A percentile compares a stretch with the other conserved stretches of the same genome.
Evolutionary conservation across 2,797 vertebrate species (phyloP).

Genomic region (Bradypodion ventrale): DNA sequence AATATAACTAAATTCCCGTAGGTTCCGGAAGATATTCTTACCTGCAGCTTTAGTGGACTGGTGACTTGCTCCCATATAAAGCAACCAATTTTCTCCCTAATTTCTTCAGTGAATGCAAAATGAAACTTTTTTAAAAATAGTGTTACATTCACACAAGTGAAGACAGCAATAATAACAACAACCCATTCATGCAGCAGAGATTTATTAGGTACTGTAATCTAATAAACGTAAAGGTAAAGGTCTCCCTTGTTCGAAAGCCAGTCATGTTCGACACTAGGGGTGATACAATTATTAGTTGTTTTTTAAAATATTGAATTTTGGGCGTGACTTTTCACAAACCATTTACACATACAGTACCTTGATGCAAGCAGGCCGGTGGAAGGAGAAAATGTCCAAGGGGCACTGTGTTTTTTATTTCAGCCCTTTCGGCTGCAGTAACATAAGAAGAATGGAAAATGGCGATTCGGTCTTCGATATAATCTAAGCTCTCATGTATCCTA

Average conservation of each 20-base stretch:
- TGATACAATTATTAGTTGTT: neutral
- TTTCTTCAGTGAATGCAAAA: slow-evolving; percentile 76
- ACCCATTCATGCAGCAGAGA: too few species aligned
- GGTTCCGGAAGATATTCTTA: slow-evolving; percentile 59
- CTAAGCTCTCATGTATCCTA: slow-evolving; percentile 86
- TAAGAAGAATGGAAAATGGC: slow-evolving; percentile 89
- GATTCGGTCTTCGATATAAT: slow-evolving; percentile 83
- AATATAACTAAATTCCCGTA: neutral
- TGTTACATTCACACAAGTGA: accelerated
- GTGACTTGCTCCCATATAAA: slow-evolving; percentile 89
- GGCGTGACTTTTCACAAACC: neutral
- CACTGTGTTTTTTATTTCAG: slow-evolving; percentile 72
- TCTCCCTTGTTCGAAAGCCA: too few species aligned
- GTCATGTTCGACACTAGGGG: too few species aligned
- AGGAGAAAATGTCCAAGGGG: slow-evolving; percentile 89
- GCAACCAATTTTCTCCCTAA: slow-evolving; percentile 81
- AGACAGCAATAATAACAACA: neutral
- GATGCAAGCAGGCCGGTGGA: slow-evolving; percentile 86
- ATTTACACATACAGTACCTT: slow-evolving; percentile 69
- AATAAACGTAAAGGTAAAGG: too few species aligned
- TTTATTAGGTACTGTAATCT: too few species aligned
- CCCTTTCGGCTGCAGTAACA: slow-evolving; percentile 74
- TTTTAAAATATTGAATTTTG: neutral
- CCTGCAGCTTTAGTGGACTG: slow-evolving; percentile 61
- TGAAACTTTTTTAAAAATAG: slow-evolving; percentile 1